Conservation (phyloP, 2,797 vertebrate genomes). For the Gymnothorax javanicus region DNA sequence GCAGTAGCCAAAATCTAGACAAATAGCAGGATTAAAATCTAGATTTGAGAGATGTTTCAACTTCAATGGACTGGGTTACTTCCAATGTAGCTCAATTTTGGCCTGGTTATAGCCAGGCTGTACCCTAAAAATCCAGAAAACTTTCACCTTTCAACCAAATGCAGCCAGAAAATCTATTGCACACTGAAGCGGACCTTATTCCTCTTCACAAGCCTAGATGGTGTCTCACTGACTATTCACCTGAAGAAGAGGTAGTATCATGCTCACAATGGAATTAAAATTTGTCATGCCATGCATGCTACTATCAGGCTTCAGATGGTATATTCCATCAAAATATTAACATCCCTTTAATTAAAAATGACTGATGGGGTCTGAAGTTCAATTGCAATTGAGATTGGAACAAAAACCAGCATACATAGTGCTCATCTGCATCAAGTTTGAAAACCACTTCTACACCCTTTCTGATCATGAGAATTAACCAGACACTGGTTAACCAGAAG, state of each 20-base stretch:
- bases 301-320: not conserved
- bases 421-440: not conserved
- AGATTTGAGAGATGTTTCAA: too few species aligned
- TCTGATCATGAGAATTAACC: not conserved
- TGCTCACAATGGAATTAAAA: not conserved
- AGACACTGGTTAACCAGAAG: not conserved
- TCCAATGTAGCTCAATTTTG: not conserved
- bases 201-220: not conserved
- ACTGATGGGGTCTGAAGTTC: not conserved
- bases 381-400: not conserved
- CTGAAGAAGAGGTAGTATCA: not conserved
- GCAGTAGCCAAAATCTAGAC: too few species aligned
- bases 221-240: not conserved
- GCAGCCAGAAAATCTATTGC: not conserved
- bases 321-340: not conserved
- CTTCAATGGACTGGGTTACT: not conserved
- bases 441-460: not conserved
- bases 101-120: not conserved
- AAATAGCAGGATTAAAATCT: too few species aligned
- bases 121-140: not conserved
- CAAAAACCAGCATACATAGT: not conserved
- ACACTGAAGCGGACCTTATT: too few species aligned
- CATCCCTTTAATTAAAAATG: not conserved
- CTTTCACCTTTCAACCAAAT: not conserved
- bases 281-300: not conserved